Conservation (phyloP, 2,113 vertebrate species). For the Aphyosemion australe region DNA sequence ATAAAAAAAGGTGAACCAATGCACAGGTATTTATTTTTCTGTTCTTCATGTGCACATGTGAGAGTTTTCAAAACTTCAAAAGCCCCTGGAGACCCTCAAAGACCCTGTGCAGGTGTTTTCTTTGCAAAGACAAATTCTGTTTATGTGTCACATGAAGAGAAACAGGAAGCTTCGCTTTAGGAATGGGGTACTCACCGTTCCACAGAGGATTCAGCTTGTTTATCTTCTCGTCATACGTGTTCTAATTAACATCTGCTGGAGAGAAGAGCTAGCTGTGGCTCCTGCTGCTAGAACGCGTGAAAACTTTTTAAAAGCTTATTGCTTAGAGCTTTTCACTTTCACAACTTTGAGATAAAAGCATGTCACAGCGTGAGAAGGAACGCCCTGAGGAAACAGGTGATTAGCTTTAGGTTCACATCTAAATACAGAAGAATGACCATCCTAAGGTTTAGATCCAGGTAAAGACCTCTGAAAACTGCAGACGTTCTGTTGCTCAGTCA, state of each 20-base stretch:
- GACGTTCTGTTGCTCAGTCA: too few relatives aligned
- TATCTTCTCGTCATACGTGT: constrained; percentile 6
- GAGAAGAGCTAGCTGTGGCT: constrained; percentile 15
- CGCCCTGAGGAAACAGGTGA: constrained; percentile 6
- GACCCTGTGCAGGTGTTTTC: constrained; percentile 63
- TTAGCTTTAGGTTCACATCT: too few relatives aligned
- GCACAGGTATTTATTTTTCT: constrained; percentile 34
- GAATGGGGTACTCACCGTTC: constrained; percentile 8
- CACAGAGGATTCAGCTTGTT: constrained; percentile 7
- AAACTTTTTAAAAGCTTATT: not conserved
- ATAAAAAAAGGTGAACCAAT: too few relatives aligned
- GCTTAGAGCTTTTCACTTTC: constrained; percentile 12
- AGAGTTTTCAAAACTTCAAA: constrained; percentile 50
- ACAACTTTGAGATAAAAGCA: constrained; percentile 27
- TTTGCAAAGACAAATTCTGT: constrained; percentile 51
- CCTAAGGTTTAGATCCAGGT: constrained; percentile 3
- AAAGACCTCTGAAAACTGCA: too few relatives aligned
- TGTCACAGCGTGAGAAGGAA: not conserved
- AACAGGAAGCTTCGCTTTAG: constrained; percentile 41
- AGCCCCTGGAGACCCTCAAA: constrained; percentile 23
- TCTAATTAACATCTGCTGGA: constrained; percentile 32
- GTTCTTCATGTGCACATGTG: constrained; percentile 30
- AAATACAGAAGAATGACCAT: not conserved
- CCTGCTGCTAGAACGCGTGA: constrained; percentile 30
- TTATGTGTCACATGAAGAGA: constrained; percentile 18